phyloP scores from a whole-genome alignment of 2,797 vertebrate species.

The Monodelphis domestica region DNA sequence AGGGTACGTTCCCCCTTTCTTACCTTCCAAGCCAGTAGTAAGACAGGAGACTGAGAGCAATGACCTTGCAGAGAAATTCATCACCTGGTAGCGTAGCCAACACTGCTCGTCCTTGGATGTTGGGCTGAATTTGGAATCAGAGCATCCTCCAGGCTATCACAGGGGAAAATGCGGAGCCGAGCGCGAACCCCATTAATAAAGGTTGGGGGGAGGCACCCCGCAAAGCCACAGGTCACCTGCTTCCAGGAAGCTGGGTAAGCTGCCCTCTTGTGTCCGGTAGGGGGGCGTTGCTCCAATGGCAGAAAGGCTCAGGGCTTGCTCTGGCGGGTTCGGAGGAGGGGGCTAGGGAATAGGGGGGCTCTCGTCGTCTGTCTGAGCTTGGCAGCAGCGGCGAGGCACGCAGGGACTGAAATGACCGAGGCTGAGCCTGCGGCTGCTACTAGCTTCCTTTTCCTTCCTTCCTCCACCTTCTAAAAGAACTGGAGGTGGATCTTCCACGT shows the following conservation, averaged over 20 bases:
- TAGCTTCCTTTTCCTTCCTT: background rate
- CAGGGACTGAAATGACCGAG: slow-evolving; percentile 60
- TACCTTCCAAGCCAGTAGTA: slow-evolving; percentile 69
- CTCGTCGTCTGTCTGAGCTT: background rate
- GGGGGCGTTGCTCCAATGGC: background rate
- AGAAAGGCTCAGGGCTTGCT: background rate
- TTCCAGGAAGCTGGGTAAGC: background rate
- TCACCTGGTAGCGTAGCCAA: slow-evolving; percentile 70
- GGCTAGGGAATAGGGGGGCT: too few species aligned
- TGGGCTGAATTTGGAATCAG: background rate
- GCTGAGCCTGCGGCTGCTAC: slow-evolving; percentile 48
- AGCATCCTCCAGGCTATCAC: slow-evolving; percentile 67
- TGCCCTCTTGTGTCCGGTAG: background rate
- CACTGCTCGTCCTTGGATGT: slow-evolving; percentile 32
- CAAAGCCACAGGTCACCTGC: slow-evolving; percentile 52
- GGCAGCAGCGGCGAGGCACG: too few species aligned
- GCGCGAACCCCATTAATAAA: too few species aligned
- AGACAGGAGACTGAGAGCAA: slow-evolving; percentile 58
- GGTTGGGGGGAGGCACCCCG: slow-evolving; percentile 14
- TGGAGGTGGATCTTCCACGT: slow-evolving; percentile 44
- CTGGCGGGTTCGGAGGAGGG: background rate
- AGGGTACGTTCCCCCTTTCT: slow-evolving; percentile 23
- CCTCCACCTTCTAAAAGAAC: background rate
- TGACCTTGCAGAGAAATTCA: slow-evolving; percentile 85
- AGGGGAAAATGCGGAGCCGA: background rate